phyloP scores from a whole-genome alignment of 2,888 invertebrate genomes.

The Melitaea athalia region DNA sequence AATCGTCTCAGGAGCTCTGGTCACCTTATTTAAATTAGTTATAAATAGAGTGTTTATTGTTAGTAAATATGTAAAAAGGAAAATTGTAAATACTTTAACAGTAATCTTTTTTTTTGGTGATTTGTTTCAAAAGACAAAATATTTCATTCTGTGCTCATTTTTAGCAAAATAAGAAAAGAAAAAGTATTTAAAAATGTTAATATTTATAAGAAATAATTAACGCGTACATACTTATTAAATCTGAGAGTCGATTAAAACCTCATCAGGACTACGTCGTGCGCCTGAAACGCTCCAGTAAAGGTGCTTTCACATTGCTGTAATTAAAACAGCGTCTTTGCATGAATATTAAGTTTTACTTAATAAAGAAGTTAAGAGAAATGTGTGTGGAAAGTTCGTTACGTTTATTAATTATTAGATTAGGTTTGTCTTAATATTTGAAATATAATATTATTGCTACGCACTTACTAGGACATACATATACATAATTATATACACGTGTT shows the following conservation, averaged over 20 bases:
- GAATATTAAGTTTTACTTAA: conserved; percentile 1
- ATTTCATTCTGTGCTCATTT: not conserved
- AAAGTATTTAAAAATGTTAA: not conserved
- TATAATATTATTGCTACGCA: too few species aligned
- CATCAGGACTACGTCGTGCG: conserved; percentile 26
- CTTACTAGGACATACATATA: too few species aligned
- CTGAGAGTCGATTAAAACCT: conserved; percentile 42
- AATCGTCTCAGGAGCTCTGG: too few species aligned
- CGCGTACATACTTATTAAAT: conserved; percentile 13
- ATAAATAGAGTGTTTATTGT: too few species aligned
- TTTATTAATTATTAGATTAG: too few species aligned
- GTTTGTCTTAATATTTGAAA: not conserved
- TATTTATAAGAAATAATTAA: not conserved
- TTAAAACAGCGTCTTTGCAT: not conserved
- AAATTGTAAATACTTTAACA: too few species aligned
- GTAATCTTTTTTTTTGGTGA: too few species aligned
- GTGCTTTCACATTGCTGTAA: conserved; percentile 3
- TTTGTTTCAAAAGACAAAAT: too few species aligned
- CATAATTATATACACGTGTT: too few species aligned
- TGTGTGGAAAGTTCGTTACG: too few species aligned
- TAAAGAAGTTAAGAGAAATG: not conserved
- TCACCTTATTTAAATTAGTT: too few species aligned
- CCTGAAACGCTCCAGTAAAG: conserved; percentile 20
- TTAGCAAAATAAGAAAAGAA: not conserved
- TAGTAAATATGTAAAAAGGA: too few species aligned